Evolutionary conservation across 2,888 invertebrate genomes (phyloP), one percentile per base, ranked within the genome.

Genomic region (Cephus runcator): DNA sequence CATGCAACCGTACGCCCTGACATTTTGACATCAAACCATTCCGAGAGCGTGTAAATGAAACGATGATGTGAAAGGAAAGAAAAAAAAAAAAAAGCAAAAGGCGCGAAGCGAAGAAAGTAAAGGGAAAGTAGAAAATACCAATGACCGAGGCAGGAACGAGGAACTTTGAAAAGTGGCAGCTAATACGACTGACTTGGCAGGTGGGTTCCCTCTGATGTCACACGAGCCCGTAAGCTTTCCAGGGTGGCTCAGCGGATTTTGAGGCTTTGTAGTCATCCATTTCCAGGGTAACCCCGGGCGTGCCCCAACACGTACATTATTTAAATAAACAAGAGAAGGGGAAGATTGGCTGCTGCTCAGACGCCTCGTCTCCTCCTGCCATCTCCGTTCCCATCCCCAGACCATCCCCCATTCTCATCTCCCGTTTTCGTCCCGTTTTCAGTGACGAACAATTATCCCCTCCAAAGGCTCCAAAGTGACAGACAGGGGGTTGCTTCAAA

Each of bases 381-480:
- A 69, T 76, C 75, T 15, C 80, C 56, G 75, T 79, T 78, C 73
- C 79, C 77, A 76, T 76, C 71, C 76, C 71, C 33, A 1, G 4
- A 36, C 36, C 71, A n/a, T 23, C 69, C 77, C 36, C 74, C 12
- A 12, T 71, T 74, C 75, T 74, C 73, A 56, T 56, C n/a, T 75
- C 74, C 77, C 33, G 69, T 69, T 75, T 69, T 23, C 69, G 30
- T 35, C 36, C 69, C 77, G 75, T 56, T 56, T 33, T n/a, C 87
- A 87, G 88, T 88, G 91, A 91, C 89, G 90, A 91, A 90, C 91
- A 91, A 91, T 91, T 91, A 90, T 86, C 89, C 90, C 88, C 84
- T 81, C 86, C 85, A 76, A 34, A 75, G 79, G 81, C 80, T 73
- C 76, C 81, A 74, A 81, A 83, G 85, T 86, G 87, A 87, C 85